Percentiles rank a stretch among this genome's conserved stretches.
These are phyloP conservation scores for Uropetala carovei DNA, from an alignment of 2,888 invertebrate species.

Conservation along the genomic window DNA sequence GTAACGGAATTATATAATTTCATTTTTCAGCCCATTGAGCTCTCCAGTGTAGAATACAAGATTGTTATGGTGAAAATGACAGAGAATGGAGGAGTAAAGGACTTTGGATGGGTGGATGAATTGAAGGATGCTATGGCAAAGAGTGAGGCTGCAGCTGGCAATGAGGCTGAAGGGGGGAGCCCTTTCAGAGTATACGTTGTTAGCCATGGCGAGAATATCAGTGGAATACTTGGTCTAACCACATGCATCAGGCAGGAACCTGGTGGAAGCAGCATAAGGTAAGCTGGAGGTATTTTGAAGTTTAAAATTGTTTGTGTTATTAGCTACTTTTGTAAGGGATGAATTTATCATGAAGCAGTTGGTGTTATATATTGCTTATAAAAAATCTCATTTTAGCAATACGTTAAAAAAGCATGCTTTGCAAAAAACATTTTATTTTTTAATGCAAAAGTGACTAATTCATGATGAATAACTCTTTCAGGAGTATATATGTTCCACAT, in stretches of 20 bases:
- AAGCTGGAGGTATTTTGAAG: conserved; percentile 70
- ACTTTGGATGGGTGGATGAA: conserved; percentile 88
- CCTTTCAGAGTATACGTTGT: conserved; percentile 81
- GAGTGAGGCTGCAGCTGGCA: conserved; percentile 77
- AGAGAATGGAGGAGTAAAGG: conserved; percentile 77
- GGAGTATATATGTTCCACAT: conserved; percentile 82
- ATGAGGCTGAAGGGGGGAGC: conserved; percentile 37
- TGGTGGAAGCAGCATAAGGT: conserved; percentile 87
- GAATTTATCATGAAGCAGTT: not conserved
- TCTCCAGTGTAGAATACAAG: conserved; percentile 71
- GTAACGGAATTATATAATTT: not conserved
- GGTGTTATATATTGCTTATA: not conserved
- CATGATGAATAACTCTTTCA: conserved; percentile 68
- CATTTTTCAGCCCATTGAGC: conserved; percentile 65
- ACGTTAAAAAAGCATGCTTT: too few relatives aligned
- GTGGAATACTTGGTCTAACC: conserved; percentile 91
- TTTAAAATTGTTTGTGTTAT: too few relatives aligned
- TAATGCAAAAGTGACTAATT: not conserved
- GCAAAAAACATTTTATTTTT: too few relatives aligned
- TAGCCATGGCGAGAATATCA: conserved; percentile 81
- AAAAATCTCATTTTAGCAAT: not conserved
- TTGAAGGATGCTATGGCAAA: conserved; percentile 86
- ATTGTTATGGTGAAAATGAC: conserved; percentile 78
- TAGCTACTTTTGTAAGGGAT: not conserved
- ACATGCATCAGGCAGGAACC: conserved; percentile 93